Evolutionary conservation across 1,140 invertebrate genomes (phyloP), one percentile per base, ranked within the genome.

Genomic region (Nephila pilipes): DNA sequence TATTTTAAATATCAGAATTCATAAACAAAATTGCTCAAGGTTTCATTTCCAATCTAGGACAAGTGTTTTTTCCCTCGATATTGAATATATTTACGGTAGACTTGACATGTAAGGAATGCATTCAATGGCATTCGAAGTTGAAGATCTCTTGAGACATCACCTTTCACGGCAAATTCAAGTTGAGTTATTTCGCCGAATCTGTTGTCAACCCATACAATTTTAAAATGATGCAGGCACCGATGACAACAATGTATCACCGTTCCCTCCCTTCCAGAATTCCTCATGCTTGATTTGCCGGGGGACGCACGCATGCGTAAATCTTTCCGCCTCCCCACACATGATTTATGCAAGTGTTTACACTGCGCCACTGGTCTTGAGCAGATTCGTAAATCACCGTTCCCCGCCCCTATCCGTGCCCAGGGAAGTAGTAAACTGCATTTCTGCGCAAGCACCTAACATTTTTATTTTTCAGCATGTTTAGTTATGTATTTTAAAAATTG

Each of bases 241-340:
- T 16, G 25, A 65, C 63, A 18, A 32, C 69, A 75, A 18, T 75
- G 25, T 29, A 36, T 75, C 5, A 12, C 69, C 29, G 32, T 32
- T 18, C 16, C 29, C 29, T 36, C 29, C 69, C 14, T 32, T 12
- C 25, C 0, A 65, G 25, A 10, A 25, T 75, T 75, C 65, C 29
- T 29, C 16, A 46, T 46, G 38, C 38, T 46, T 46, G 38, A 46
- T 32, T 29, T 25, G 14, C 1, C 12, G 18, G 65, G 65, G 29
- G 65, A 75, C 16, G 25, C 69, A 75, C 32, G 69, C 69, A 75
- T 36, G 69, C 69, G 65, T 25, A 75, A 75, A 75, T 75, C 65
- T 36, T 65, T 65, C 25, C 63, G 25, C n/a, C 25, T 25, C 63
- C 25, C 25, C 1, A n/a, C 63, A 25, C 25, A 10, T 75, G 69